These are phyloP conservation scores for Phalanger gymnotis DNA, from an alignment of 2,797 vertebrate species.

Conservation along the genomic window DNA sequence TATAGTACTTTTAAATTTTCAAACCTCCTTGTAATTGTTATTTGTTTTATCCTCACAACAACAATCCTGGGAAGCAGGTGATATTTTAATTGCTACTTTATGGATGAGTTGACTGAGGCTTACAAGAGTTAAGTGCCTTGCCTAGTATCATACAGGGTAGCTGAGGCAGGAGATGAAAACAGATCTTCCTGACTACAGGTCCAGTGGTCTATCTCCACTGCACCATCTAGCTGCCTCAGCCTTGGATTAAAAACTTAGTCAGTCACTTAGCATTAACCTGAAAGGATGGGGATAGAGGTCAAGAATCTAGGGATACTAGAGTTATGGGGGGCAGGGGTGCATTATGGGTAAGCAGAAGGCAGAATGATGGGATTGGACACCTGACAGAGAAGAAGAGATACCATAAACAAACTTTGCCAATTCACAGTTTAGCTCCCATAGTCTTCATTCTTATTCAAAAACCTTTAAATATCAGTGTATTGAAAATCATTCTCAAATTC, in stretches of 20 bases:
- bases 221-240: not conserved
- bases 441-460: conserved; percentile 2
- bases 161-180: no score
- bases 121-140: no score
- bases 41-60: no score
- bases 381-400: not conserved
- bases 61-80: no score
- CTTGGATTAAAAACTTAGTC: not conserved
- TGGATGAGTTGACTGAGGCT: no score
- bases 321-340: not conserved
- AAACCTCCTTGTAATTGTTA: no score
- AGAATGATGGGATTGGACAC: not conserved
- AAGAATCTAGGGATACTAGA: not conserved
- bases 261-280: not conserved
- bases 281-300: not conserved
- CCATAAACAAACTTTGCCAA: not conserved
- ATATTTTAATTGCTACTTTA: no score
- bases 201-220: no score
- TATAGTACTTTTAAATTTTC: no score
- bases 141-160: no score
- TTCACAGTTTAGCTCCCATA: not conserved
- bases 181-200: no score
- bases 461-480: not conserved
- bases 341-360: not conserved
- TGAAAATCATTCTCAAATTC: not conserved